Evolutionary conservation across 1,140 invertebrate species (phyloP).

Genomic region (Drosophila nigromelanica): DNA sequence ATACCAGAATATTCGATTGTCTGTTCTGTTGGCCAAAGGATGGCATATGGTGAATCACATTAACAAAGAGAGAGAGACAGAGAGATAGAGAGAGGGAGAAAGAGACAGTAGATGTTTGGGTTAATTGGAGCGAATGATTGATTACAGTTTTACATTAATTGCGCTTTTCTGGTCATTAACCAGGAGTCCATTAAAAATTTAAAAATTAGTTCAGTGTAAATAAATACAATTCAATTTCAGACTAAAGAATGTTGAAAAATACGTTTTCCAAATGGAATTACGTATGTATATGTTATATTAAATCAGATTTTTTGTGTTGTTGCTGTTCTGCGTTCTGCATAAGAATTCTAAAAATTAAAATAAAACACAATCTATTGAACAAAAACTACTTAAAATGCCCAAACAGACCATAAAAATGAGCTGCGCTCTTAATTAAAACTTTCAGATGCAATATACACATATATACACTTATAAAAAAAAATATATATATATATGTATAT

Average conservation of each 20-base stretch:
- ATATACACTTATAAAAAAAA: not conserved
- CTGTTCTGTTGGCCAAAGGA: conserved; percentile 2
- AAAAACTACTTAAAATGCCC: conserved; percentile 47
- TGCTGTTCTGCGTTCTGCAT: not conserved
- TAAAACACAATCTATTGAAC: conserved; percentile 5
- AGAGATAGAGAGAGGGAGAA: not conserved
- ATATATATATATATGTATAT: not conserved
- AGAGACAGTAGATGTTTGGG: conserved; percentile 30
- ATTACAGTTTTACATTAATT: conserved; percentile 76
- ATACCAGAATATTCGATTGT: conserved; percentile 40
- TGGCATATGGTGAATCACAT: conserved; percentile 51
- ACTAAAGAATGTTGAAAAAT: not conserved
- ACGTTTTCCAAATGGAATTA: not conserved
- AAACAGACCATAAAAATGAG: conserved; percentile 23
- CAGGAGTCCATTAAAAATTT: conserved; percentile 47
- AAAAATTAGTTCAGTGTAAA: conserved; percentile 37
- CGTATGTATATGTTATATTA: not conserved
- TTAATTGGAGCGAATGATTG: conserved; percentile 80
- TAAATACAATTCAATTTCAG: conserved; percentile 21
- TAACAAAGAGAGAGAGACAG: conserved; percentile 31
- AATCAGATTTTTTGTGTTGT: not conserved
- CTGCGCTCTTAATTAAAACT: conserved; percentile 26
- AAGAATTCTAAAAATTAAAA: not conserved
- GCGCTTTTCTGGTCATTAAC: conserved; percentile 74
- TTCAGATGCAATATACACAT: not conserved